Percentiles rank a stretch among this genome's conserved stretches.
phyloP scores from a whole-genome alignment of 2,113 vertebrate species.

The human region GRCh38 chr5:128560001-128560500 shows the following conservation, averaged over 20 bases:
- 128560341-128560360: slow-evolving; percentile 70
- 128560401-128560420: not conserved
- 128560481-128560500: slow-evolving; percentile 44
- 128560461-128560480: slow-evolving; percentile 15
- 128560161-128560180: slow-evolving; percentile 17
- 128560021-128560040: not conserved
- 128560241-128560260: slow-evolving; percentile 36
- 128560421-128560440: slow-evolving; percentile 1
- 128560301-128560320: slow-evolving; percentile 45
- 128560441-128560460: not conserved
- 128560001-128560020: not conserved
- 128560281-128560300: slow-evolving; percentile 67
- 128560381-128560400: slow-evolving; percentile 68
- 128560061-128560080: not conserved
- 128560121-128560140: not conserved
- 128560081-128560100: not conserved
- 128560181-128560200: slow-evolving; percentile 32
- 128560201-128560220: slow-evolving; percentile 49
- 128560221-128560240: slow-evolving; percentile 52
- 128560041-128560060: not conserved
- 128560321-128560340: slow-evolving; percentile 73
- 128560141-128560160: not conserved
- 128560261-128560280: slow-evolving; percentile 42
- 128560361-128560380: slow-evolving; percentile 74
- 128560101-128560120: not conserved